Evolutionary conservation across 1,140 invertebrate species (phyloP).

Genomic region (Sinonovacula constricta): DNA sequence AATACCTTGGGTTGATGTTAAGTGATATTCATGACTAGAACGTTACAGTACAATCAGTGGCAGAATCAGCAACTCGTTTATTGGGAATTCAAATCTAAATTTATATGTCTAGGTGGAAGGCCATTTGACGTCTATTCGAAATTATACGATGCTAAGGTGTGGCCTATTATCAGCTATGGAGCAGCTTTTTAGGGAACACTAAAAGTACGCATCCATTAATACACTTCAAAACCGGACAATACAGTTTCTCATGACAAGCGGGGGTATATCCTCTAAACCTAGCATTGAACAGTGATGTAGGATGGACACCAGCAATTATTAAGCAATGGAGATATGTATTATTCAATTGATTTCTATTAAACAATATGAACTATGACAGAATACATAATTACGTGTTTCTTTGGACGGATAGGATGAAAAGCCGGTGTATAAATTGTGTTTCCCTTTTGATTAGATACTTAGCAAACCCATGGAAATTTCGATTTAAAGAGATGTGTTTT

Average conservation of each 20-base stretch:
- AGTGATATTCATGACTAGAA: not conserved
- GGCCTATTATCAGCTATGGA: constrained; percentile 30
- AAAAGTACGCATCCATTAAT: constrained; percentile 8
- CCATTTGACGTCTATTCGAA: constrained; percentile 4
- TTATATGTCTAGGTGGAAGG: constrained; percentile 8
- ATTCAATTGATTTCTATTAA: constrained; percentile 3
- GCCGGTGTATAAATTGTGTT: no score
- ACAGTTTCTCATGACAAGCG: constrained; percentile 2
- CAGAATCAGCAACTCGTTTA: no score
- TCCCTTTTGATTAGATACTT: no score
- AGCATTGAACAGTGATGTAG: constrained; percentile 20
- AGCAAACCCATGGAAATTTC: no score
- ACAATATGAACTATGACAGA: no score
- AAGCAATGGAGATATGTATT: constrained; percentile 24
- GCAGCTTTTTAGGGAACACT: constrained; percentile 13
- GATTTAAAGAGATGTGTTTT: no score
- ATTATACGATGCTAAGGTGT: constrained; percentile 38
- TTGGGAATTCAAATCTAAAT: constrained; percentile 20
- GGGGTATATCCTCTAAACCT: constrained; percentile 30
- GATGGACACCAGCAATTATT: constrained; percentile 8
- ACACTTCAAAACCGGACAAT: constrained; percentile 17
- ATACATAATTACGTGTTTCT: no score
- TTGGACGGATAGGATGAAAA: not conserved
- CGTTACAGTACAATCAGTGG: no score
- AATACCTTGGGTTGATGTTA: constrained; percentile 1